Evolutionary conservation across 1,140 invertebrate genomes (phyloP).

Genomic region (Diachasmimorpha longicaudata): DNA sequence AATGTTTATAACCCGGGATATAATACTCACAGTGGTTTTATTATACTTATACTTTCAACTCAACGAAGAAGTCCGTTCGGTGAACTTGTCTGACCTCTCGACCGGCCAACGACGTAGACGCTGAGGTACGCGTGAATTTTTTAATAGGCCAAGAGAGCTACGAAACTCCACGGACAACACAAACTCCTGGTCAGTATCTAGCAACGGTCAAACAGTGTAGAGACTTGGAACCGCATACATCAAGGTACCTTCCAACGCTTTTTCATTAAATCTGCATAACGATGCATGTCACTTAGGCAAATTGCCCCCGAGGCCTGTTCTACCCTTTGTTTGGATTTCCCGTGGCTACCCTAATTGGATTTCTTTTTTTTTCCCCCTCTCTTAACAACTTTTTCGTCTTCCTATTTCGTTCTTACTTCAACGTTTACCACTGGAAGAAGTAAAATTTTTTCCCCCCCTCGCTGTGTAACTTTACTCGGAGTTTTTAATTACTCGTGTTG

Average conservation of each 20-base stretch:
- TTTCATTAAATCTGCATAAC: constrained; percentile 13
- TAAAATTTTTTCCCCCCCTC: background rate
- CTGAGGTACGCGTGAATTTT: constrained; percentile 1
- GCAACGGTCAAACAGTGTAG: background rate
- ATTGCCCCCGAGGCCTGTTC: background rate
- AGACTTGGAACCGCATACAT: background rate
- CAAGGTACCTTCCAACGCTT: background rate
- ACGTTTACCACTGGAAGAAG: background rate
- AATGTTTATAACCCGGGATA: constrained; percentile 6
- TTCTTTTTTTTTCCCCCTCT: background rate
- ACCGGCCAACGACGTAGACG: constrained; percentile 17
- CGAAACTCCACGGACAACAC: background rate
- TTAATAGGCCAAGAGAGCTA: background rate
- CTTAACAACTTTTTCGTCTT: background rate
- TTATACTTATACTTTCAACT: background rate
- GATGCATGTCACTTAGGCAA: constrained; percentile 9
- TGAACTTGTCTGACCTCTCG: constrained; percentile 32
- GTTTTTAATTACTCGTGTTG: constrained; percentile 1
- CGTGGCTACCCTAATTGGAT: constrained; percentile 6
- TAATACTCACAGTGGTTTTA: background rate
- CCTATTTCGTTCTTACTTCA: background rate
- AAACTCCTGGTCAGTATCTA: background rate
- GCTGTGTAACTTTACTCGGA: background rate
- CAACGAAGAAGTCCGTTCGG: constrained; percentile 21
- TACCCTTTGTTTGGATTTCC: constrained; percentile 4